Base-by-base conservation (phyloP, 1,140 invertebrate genomes). In the Caenorhabditis brenneri region DNA sequence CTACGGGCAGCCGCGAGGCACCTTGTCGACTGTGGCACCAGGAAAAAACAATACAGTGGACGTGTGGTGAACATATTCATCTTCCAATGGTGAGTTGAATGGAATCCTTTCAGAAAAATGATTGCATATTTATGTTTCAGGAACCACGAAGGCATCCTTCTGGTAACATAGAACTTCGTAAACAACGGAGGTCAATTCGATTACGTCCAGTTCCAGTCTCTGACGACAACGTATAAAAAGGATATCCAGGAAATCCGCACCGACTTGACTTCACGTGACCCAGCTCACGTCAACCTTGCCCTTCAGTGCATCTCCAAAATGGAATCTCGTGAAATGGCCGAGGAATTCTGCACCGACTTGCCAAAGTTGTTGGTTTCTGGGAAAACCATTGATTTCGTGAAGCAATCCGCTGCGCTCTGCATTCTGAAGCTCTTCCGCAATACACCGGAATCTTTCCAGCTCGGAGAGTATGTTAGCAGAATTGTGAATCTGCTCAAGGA, bases 241-340 rank as follows among this genome's bases (percentile, higher is more conserved):
- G n/a, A n/a, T n/a, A n/a, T n/a, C n/a, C 97, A 99, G 92, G 97
- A 96, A 90, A 99, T 99, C 91, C 78, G 85, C 92, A 99, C 99
- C 93, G 98, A 99, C 93, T 93, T 99, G 88, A 94, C 94, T 87
- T 97, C 96, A 74, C 93, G 97, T 84, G 99, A 99, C 93, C 97
- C 98, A 22, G 96, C 99, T 88, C 97, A 99, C 91, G 96, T 99
- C 22, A 99, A 98, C 92, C 93, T 99, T 86, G 97, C 98, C n/a
- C 93, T 99, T 80, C 97, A 99, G 92, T 99, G 98, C 92, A 99
- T 99, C 89, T 97, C 98, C 19, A 99, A 99, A 92, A 99, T 99
- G 92, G 97, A 97, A 31, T 98, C 96, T 89, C 95, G 96, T 91
- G 98, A 99, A 91, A 99, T 99, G 98, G 97, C 97, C 24, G 97